Conservation (phyloP, 23 tunicate species). For the Oikopleura dioica region DNA sequence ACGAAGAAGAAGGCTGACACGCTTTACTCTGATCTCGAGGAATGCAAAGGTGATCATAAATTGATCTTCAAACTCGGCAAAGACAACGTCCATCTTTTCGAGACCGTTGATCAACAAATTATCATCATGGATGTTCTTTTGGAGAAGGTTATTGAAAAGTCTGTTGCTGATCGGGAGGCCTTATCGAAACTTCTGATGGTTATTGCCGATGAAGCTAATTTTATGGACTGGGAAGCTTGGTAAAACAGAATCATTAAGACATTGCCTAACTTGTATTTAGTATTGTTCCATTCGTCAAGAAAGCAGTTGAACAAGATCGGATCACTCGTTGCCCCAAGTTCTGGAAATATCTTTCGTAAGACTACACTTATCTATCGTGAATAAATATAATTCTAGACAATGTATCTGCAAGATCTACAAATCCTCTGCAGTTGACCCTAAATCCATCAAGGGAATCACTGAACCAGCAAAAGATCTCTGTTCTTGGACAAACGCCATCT, state of each 20-base stretch:
- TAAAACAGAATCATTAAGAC: too few relatives aligned
- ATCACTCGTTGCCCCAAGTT: constrained; percentile 4
- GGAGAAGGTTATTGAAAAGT: neutral
- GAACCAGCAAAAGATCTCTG: neutral
- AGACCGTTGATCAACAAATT: neutral
- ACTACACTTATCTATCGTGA: too few relatives aligned
- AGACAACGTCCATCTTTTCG: neutral
- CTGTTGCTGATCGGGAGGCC: neutral
- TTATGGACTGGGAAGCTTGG: too few relatives aligned
- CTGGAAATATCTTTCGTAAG: neutral
- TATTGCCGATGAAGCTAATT: neutral
- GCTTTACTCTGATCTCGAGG: neutral
- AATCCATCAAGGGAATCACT: neutral
- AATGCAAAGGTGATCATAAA: neutral
- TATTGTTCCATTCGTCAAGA: neutral
- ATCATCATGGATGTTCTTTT: neutral
- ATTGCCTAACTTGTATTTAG: constrained; percentile 3
- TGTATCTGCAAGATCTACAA: neutral
- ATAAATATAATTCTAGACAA: neutral
- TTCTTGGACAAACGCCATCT: neutral
- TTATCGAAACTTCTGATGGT: neutral
- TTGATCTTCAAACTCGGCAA: too few relatives aligned
- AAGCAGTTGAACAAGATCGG: neutral
- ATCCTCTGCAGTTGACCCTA: neutral
- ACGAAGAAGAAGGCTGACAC: neutral